A percentile compares a stretch with the other conserved stretches of the same genome.
phyloP scores from a whole-genome alignment of 2,797 vertebrate species.

The Falco rusticolus region DNA sequence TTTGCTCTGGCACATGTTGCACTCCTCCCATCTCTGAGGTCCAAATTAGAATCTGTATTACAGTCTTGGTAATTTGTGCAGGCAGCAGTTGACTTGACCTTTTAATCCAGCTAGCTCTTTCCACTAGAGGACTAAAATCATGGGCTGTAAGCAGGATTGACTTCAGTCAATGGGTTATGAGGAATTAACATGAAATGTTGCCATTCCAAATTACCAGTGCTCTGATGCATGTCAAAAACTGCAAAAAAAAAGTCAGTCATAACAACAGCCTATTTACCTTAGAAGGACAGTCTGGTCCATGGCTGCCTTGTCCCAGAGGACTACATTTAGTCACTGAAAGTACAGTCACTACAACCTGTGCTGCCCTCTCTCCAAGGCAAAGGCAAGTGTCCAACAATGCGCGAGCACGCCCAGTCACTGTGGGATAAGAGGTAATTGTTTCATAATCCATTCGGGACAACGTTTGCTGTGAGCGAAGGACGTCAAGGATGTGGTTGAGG shows the following conservation, averaged over 20 bases:
- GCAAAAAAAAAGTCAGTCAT: neutral
- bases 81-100: neutral
- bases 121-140: neutral
- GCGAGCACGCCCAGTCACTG: slow-evolving; percentile 66
- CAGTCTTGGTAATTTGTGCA: neutral
- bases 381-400: slow-evolving; percentile 78
- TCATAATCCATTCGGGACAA: slow-evolving; percentile 75
- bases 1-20: neutral
- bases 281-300: neutral
- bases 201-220: neutral
- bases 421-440: slow-evolving; percentile 64
- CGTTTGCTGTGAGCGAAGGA: slow-evolving; percentile 60
- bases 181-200: neutral
- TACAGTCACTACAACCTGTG: slow-evolving; percentile 47
- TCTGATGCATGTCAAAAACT: neutral
- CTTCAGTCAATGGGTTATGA: neutral
- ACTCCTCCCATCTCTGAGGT: neutral
- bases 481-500: slow-evolving; percentile 75
- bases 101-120: slow-evolving; percentile 6
- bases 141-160: neutral
- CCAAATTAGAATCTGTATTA: neutral
- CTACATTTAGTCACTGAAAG: slow-evolving; percentile 1
- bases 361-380: slow-evolving; percentile 75
- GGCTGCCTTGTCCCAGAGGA: neutral
- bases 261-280: neutral